Evolutionary conservation across 2,888 invertebrate species (phyloP), one percentile per base, ranked within the genome.

Genomic region (Caradrina clavipalpis): DNA sequence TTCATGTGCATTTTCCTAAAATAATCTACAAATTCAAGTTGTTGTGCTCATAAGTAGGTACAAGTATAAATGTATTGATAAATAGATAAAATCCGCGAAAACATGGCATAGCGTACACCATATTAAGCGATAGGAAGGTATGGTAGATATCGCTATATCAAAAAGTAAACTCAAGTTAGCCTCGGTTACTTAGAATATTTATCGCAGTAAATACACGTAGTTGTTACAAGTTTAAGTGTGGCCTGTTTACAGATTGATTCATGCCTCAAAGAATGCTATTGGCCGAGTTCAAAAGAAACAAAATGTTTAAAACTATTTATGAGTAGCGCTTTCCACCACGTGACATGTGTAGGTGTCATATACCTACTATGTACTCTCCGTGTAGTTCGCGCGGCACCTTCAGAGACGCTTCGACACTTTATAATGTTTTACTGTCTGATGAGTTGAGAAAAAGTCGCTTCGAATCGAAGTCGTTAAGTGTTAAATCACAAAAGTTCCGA

Each of bases 81-180:
- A 77, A 77, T 71, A 81, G 77, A 81, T 82, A 85, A 83, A 82
- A 73, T 70, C 83, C 56, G 85, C 79, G 81, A 85, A 85, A 81
- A 83, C 75, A 83, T 68, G 69, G 58, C 73, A 78, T 84, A 75
- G 45, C 73, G 74, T 69, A 73, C 73, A 79, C 81, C 73, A 83
- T 82, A 73, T 59, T 69, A 66, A 70, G 75, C 69, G 85, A 81
- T 85, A 85, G 45, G 81, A 63, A 75, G 71, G 69, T 73, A 78
- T 85, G 70, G 69, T 70, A 81, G 83, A 84, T 85, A 85, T 73
- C 60, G 75, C 57, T 85, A 66, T 93, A 93, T 94, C 94, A 93
- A 87, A 91, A 92, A 91, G 93, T 86, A 93, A 94, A 94, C 92
- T 88, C 62, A 86, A 90, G 84, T 85, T 83, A 88, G 86, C 87